Conservation (phyloP, 2,113 vertebrate species). For the Spea multiplicata region DNA sequence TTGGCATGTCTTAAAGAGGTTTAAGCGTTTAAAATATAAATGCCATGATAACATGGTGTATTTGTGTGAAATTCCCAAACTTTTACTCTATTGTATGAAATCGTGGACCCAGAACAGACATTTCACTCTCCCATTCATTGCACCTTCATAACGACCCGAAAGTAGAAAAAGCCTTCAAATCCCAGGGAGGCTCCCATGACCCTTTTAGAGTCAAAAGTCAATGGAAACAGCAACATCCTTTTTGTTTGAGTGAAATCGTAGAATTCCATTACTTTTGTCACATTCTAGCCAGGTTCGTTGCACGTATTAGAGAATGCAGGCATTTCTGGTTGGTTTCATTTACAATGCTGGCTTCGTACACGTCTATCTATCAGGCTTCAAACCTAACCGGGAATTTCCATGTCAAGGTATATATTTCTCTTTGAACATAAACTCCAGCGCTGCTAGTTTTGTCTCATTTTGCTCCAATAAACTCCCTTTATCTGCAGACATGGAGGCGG, state of each 20-base stretch:
- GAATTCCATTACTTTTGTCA: constrained; percentile 5
- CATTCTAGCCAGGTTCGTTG: constrained; percentile 4
- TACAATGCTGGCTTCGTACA: not conserved
- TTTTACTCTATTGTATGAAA: not conserved
- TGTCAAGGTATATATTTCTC: no score
- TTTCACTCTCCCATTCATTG: not conserved
- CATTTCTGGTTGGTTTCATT: not conserved
- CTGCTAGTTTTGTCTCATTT: no score
- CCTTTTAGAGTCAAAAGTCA: constrained; percentile 29
- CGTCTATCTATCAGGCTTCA: not conserved
- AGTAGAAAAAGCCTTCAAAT: not conserved
- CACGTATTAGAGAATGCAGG: not conserved
- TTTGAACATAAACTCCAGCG: no score
- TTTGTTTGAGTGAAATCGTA: not conserved
- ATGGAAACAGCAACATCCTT: not conserved
- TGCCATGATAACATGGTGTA: no score
- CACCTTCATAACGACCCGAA: not conserved
- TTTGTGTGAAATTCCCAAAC: no score
- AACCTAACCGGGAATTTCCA: no score
- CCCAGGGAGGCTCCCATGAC: constrained; percentile 1
- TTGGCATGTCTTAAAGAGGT: no score
- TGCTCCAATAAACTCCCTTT: no score
- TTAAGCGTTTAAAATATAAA: no score
- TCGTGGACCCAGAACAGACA: not conserved
- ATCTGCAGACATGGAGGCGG: no score